These are phyloP conservation scores for Oceanites oceanicus DNA, from an alignment of 2,113 vertebrate genomes.

Conservation along the genomic window DNA sequence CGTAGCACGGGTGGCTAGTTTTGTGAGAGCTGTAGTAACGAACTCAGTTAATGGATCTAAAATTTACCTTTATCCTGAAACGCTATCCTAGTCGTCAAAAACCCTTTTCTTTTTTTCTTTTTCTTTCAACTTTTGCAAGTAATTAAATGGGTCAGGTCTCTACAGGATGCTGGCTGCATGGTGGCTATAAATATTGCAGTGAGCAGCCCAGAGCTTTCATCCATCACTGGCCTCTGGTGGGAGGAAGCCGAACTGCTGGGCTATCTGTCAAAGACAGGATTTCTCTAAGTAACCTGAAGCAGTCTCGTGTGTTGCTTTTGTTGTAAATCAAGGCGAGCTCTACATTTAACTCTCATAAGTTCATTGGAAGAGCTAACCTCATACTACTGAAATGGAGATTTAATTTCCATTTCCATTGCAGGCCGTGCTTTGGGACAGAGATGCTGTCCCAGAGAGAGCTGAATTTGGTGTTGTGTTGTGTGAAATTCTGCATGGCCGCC, in stretches of 20 bases:
- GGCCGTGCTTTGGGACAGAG: not conserved
- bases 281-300: not conserved
- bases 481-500: not conserved
- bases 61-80: not conserved
- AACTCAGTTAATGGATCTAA: not conserved
- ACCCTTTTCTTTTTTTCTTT: not conserved
- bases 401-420: not conserved
- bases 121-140: not conserved
- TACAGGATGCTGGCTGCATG: not conserved
- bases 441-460: not conserved
- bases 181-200: constrained; percentile 17
- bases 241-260: not conserved
- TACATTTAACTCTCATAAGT: not conserved
- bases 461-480: not conserved
- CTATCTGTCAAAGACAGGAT: not conserved
- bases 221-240: not conserved
- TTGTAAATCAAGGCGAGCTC: not conserved
- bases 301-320: not conserved
- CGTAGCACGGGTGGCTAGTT: not conserved
- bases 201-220: not conserved
- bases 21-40: not conserved
- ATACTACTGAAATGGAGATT: not conserved
- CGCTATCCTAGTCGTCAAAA: not conserved
- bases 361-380: not conserved
- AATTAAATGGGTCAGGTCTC: constrained; percentile 45